These are phyloP conservation scores for Melanotaenia maccullochi DNA, from an alignment of 2,797 vertebrate species.

Conservation along the genomic window DNA sequence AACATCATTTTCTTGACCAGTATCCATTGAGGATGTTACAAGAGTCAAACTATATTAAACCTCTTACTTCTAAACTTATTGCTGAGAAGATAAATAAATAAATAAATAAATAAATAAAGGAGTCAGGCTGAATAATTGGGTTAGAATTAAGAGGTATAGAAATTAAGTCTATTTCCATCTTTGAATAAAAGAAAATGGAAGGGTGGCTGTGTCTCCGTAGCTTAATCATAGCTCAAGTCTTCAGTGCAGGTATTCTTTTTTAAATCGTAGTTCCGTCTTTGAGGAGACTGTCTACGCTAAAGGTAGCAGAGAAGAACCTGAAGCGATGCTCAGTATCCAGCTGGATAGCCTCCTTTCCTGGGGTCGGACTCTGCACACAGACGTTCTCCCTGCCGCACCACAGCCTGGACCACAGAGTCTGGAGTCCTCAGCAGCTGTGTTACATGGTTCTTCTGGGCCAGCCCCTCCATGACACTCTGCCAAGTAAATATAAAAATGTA, in stretches of 20 bases:
- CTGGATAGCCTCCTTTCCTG: conserved; percentile 85
- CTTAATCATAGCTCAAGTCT: conserved; percentile 45
- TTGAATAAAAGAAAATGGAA: conserved; percentile 22
- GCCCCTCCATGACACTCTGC: conserved; percentile 80
- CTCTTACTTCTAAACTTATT: conserved; percentile 62
- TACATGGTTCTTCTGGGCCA: conserved; percentile 83
- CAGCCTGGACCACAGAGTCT: conserved; percentile 82
- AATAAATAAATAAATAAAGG: conserved; percentile 10
- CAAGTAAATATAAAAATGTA: conserved; percentile 13
- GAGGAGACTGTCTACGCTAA: conserved; percentile 25
- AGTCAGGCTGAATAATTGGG: conserved; percentile 30
- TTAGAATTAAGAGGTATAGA: conserved; percentile 48
- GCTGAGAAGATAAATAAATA: conserved; percentile 14
- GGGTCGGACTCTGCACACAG: conserved; percentile 83
- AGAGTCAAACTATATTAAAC: conserved; percentile 58
- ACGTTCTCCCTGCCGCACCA: conserved; percentile 78
- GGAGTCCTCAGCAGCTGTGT: conserved; percentile 74
- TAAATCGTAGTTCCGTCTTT: conserved; percentile 41
- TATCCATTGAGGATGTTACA: conserved; percentile 48
- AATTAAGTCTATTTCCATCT: conserved; percentile 38
- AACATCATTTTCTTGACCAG: conserved; percentile 33
- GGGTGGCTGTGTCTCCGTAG: conserved; percentile 49
- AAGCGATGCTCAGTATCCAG: conserved; percentile 79
- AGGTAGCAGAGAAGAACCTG: conserved; percentile 10
- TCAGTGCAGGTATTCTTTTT: conserved; percentile 30